phyloP scores from a whole-genome alignment of 2,113 vertebrate species.

The Hypanus sabinus region DNA sequence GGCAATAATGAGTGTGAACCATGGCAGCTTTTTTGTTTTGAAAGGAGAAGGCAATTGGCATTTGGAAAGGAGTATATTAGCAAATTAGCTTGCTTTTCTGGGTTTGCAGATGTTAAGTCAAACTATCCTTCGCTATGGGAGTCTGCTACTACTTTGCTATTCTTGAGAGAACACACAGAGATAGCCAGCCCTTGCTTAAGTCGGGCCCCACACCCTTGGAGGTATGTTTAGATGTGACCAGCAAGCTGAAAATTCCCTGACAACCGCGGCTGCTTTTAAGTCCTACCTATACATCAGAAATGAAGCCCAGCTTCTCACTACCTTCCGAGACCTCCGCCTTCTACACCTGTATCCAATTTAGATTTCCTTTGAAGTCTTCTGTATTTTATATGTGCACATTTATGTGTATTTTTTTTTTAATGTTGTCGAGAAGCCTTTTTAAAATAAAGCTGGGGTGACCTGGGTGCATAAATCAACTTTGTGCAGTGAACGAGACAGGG shows the following conservation, averaged over 20 bases:
- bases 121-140: neutral
- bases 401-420: neutral
- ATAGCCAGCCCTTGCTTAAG: neutral
- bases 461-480: neutral
- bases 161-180: neutral
- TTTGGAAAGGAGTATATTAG: neutral
- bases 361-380: neutral
- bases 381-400: neutral
- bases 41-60: neutral
- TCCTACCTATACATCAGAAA: neutral
- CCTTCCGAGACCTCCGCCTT: neutral
- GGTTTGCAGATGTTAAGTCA: neutral
- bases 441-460: constrained; percentile 25
- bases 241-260: constrained; percentile 20
- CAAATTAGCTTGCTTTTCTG: neutral
- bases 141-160: neutral
- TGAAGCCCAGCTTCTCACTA: constrained; percentile 2
- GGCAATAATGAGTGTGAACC: neutral
- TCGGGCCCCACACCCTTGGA: neutral
- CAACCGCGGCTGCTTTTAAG: constrained; percentile 10
- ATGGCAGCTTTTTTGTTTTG: neutral
- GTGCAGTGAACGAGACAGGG: neutral
- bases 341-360: constrained; percentile 25
- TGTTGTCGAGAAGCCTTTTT: constrained; percentile 28
- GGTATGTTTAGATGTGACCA: neutral